phyloP scores from a whole-genome alignment of 2,113 vertebrate species.

The Mormyrus iriodes region DNA sequence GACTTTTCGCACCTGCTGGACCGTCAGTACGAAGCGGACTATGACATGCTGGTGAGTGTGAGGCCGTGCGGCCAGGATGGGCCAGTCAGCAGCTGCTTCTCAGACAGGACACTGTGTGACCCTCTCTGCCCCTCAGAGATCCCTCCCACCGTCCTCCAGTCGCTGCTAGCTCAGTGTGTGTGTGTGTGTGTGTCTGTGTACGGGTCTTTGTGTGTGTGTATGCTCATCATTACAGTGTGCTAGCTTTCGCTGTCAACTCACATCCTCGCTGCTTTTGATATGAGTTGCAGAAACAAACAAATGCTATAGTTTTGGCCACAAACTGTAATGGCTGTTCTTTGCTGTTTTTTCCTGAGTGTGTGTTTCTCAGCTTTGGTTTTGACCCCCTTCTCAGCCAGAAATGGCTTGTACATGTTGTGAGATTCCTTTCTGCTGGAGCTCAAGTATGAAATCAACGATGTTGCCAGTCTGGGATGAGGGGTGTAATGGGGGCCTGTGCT shows the following conservation, averaged over 20 bases:
- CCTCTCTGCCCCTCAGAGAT: not conserved
- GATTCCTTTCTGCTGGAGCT: not conserved
- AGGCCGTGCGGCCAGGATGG: not conserved
- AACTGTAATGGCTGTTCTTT: not conserved
- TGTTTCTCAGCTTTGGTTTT: not conserved
- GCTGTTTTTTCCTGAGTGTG: not conserved
- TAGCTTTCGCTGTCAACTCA: not conserved
- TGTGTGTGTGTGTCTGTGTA: not conserved
- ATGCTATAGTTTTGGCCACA: not conserved
- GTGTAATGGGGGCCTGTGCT: constrained; percentile 17
- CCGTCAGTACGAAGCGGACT: constrained; percentile 58
- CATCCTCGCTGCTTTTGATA: not conserved
- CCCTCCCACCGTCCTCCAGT: not conserved
- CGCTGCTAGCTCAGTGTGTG: not conserved
- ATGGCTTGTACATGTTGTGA: not conserved
- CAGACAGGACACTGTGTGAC: not conserved
- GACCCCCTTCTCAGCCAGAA: not conserved
- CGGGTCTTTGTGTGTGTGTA: not conserved
- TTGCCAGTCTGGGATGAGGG: not conserved
- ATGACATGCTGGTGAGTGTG: constrained; percentile 71
- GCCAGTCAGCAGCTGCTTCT: not conserved
- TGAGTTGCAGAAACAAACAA: not conserved
- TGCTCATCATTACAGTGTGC: not conserved
- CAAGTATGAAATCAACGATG: not conserved
- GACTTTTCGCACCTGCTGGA: constrained; percentile 61